Conservation (phyloP, 1,140 invertebrate genomes). For the Bombus ignitus region DNA sequence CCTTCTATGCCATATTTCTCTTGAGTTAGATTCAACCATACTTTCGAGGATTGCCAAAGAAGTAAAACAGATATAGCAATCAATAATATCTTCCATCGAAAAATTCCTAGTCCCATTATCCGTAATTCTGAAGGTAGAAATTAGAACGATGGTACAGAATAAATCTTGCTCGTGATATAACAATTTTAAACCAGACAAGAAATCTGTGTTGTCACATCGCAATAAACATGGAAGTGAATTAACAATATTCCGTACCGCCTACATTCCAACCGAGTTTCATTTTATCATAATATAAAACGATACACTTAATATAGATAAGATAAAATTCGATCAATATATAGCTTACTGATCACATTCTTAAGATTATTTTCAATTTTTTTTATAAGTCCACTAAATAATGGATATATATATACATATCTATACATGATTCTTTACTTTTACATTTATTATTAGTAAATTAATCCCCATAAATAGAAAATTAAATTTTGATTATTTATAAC, state of each 20-base stretch:
- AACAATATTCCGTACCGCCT: neutral
- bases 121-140: neutral
- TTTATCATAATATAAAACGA: neutral
- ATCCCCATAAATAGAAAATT: neutral
- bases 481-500: neutral
- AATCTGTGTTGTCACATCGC: constrained; percentile 8
- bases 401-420: neutral
- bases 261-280: neutral
- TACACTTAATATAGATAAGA: neutral
- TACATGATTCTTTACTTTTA: no score
- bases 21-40: constrained; percentile 52
- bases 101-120: constrained; percentile 68
- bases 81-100: constrained; percentile 65
- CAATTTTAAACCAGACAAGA: neutral
- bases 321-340: neutral
- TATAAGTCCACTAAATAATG: neutral
- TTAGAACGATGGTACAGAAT: neutral
- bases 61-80: constrained; percentile 55
- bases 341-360: neutral
- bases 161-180: constrained; percentile 18
- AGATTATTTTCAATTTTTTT: neutral
- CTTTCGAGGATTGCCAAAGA: constrained; percentile 69
- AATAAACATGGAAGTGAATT: constrained; percentile 9
- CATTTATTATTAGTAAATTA: neutral
- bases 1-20: constrained; percentile 45